Base-by-base conservation (phyloP, 2,888 invertebrate genomes). In the Drosophila seclusa region DNA sequence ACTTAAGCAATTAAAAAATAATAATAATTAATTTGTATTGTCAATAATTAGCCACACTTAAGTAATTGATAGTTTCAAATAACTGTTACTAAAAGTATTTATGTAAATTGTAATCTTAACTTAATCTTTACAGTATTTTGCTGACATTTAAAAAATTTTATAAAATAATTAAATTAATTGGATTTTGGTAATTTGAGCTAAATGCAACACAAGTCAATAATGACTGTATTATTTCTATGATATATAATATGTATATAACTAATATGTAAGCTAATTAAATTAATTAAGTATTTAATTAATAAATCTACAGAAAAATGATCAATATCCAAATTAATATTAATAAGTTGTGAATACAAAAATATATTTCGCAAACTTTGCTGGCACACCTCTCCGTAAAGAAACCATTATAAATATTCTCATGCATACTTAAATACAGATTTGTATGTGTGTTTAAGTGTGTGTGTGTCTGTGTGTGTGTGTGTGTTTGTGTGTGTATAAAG, bases 381-480 rank as follows among this genome's bases (percentile, higher is more conserved):
- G 27, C 45, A 24, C 16, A 45, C 45, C 45, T 45, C 45, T 24
- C 16, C 2, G 8, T 16, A 16, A 24, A 45, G 16, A 45, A 45
- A 45, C 21, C 21, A 24, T 24, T 24, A 45, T 45, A 45, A 45
- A 21, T 45, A 45, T 8, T 2, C 1, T 31, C 57, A 62, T 38
- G 50, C 36, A 57, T 71, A 63, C 50, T 63, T 67, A 63, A 54
- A 45, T 66, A 60, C 24, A 54, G 36, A 52, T 62, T 29, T 68
- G 21, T 7, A 7, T 45, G 45, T 21, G 13, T 45, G 13, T 0
- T 1, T 42, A 4, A 6, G 21, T 21, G 11, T 42, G 11, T 21
- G 11, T 40, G 2, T 11, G 18, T 16, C 2, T 21, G 57, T 61
- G 54, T 64, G 34, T 63, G 29, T 60, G 58, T 63, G 53, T 63